These are phyloP conservation scores for Pheosia gnoma DNA, from an alignment of 2,888 invertebrate species.

Conservation along the genomic window DNA sequence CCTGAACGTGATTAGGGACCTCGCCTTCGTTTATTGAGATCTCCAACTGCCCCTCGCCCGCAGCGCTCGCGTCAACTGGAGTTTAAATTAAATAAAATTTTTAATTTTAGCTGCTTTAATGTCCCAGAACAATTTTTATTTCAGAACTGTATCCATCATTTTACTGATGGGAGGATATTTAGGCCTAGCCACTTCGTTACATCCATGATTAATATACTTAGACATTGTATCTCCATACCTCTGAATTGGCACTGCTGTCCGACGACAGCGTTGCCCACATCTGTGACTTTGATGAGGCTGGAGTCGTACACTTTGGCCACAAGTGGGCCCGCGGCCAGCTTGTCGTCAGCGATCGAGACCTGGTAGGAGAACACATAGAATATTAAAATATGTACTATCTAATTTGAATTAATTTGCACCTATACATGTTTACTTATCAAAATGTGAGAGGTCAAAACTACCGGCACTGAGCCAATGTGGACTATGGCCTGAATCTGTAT, in stretches of 20 bases:
- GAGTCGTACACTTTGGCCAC: slow-evolving; percentile 98
- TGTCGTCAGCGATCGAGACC: slow-evolving; percentile 92
- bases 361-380: slow-evolving; percentile 29
- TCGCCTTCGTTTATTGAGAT: slow-evolving; percentile 99
- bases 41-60: slow-evolving; percentile 99
- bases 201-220: too few species aligned
- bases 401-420: too few species aligned
- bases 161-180: too few species aligned
- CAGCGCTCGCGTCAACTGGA: slow-evolving; percentile 98
- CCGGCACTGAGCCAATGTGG: too few species aligned
- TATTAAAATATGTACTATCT: too few species aligned
- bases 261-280: slow-evolving; percentile 96
- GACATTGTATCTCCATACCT: slow-evolving; percentile 82
- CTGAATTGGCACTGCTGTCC: slow-evolving; percentile 98
- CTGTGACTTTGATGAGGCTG: slow-evolving; percentile 96
- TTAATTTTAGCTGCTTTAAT: too few species aligned
- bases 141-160: too few species aligned
- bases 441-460: too few species aligned
- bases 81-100: slow-evolving; percentile 35
- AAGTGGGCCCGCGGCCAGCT: slow-evolving; percentile 94
- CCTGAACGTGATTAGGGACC: slow-evolving; percentile 98
- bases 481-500: too few species aligned
- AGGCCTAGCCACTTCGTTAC: too few species aligned
- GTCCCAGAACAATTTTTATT: too few species aligned
- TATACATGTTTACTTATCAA: too few species aligned